Percentiles rank a stretch among this genome's conserved stretches.
Conservation (phyloP, 2,888 invertebrate genomes). For the Onthophagus sagittarius region DNA sequence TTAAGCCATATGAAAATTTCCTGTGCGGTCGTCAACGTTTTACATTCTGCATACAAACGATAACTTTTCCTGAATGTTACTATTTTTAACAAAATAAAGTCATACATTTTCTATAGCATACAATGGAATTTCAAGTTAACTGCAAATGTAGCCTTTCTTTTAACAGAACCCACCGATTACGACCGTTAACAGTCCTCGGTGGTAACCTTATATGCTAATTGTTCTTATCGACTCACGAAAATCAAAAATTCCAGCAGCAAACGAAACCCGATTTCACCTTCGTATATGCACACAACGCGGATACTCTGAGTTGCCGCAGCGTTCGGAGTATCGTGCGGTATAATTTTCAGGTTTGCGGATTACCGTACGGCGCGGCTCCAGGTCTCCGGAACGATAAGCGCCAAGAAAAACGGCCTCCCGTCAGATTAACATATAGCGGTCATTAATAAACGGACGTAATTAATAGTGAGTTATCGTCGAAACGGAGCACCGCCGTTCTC, state of each 20-base stretch:
- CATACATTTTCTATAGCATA: not conserved
- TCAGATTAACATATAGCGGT: not conserved
- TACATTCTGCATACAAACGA: not conserved
- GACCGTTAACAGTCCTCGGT: not conserved
- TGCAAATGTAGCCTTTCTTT: not conserved
- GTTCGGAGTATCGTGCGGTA: not conserved
- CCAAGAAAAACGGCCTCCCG: not conserved
- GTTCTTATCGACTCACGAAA: not conserved
- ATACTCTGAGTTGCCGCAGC: not conserved
- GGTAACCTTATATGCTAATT: not conserved
- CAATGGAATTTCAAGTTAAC: not conserved
- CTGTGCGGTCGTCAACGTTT: constrained; percentile 6
- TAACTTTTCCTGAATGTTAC: not conserved
- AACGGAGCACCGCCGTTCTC: not conserved
- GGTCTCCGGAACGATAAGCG: not conserved
- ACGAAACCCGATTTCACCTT: not conserved
- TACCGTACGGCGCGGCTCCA: not conserved
- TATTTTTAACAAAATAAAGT: no score
- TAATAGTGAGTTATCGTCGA: not conserved
- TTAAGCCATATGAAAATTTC: constrained; percentile 15
- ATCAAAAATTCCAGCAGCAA: not conserved
- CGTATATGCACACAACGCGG: not conserved
- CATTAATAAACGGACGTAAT: not conserved
- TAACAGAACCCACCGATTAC: not conserved
- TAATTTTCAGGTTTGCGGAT: not conserved